Evolutionary conservation across 2,888 invertebrate genomes (phyloP), one percentile per base, ranked within the genome.

Genomic region (Drosophila bunnanda): DNA sequence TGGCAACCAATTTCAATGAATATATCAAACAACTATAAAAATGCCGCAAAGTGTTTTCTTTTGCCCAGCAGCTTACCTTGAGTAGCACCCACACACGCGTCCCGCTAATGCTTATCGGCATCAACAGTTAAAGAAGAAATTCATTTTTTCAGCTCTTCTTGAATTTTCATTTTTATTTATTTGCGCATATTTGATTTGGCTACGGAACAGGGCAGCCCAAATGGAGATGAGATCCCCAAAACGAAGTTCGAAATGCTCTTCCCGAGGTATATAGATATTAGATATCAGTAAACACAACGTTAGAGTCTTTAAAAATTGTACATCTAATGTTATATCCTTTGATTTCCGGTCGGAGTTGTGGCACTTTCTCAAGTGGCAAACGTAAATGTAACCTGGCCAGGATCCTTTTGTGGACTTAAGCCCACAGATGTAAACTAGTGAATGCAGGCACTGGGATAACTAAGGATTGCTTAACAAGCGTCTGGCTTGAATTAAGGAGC

Each of bases 161-260:
- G 88, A 83, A 80, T 82, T 88, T 83, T 83, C 80, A 88, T 83
- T 88, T 83, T 83, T 83, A 83, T 83, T 83, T 83, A 83, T 83
- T 83, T 83, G 88, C 87, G 83, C 83, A 83, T 83, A 88, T 88
- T 88, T 83, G 88, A 83, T 88, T 88, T 78, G 83, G 54, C 69
- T 48, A 41, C 62, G 54, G 20, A 70, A 69, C 32, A 34, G 22
- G 28, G 22, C 28, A 28, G 41, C 8, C 10, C 2, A 8, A 8
- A 12, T 32, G 7, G 13, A 34, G 5, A 22, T 15, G 10, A n/a
- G 13, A 12, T 1, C 20, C 12, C 0, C 10, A 22, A 10, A 17
- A 4, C 25, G 68, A 67, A 25, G 4, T 13, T 9, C 3, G 8
- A 13, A 34, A 46, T 67, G 25, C 66, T 8, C 66, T 66, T 41